phyloP scores from a whole-genome alignment of 1,140 invertebrate species.

The Brachionus rotundiformis region DNA sequence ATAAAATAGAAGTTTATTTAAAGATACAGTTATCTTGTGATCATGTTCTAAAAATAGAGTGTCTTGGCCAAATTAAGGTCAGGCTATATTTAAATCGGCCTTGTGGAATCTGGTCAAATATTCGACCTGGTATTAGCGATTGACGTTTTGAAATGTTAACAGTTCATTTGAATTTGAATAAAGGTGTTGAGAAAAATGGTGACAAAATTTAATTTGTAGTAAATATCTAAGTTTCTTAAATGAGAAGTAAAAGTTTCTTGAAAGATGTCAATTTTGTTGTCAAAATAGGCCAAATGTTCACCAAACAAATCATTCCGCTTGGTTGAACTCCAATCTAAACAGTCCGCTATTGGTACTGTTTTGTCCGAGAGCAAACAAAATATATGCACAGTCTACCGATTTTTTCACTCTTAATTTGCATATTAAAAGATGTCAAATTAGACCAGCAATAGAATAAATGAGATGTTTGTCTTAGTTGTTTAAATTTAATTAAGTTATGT shows the following conservation, averaged over 20 bases:
- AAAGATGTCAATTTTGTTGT: neutral
- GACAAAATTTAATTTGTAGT: constrained; percentile 41
- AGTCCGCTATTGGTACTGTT: constrained; percentile 27
- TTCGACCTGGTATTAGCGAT: neutral
- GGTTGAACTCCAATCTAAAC: constrained; percentile 8
- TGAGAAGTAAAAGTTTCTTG: neutral
- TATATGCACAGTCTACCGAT: constrained; percentile 3
- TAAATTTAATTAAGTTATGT: constrained; percentile 21
- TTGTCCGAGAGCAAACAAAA: constrained; percentile 7
- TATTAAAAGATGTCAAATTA: constrained; percentile 41
- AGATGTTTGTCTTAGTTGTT: constrained; percentile 26
- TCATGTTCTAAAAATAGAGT: neutral
- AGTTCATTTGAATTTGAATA: constrained; percentile 36
- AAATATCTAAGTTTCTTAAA: neutral
- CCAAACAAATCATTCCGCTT: neutral
- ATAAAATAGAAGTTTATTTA: neutral
- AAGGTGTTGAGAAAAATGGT: neutral
- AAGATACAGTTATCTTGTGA: neutral
- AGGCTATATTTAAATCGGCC: neutral
- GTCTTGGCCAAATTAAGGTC: neutral
- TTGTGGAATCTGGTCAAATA: neutral
- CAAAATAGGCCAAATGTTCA: constrained; percentile 7
- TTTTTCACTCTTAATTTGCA: constrained; percentile 29
- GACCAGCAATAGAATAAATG: constrained; percentile 21
- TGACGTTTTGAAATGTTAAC: neutral